Percentiles rank a stretch among this genome's conserved stretches.
Evolutionary conservation across 1,140 invertebrate genomes (phyloP).

Genomic region (Samia ricini): DNA sequence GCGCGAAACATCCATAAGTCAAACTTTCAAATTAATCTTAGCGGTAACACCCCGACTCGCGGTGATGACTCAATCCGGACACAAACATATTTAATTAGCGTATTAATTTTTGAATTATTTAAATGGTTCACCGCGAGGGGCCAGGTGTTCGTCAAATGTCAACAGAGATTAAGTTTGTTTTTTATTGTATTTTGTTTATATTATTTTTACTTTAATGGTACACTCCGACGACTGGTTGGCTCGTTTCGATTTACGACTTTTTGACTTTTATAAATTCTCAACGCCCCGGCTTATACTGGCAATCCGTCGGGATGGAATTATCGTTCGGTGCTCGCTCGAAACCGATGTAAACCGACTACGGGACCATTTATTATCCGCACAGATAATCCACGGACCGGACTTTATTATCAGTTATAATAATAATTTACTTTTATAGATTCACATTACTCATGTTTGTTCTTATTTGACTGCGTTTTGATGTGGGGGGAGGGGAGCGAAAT

Average conservation of each 20-base stretch:
- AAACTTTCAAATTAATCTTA: conserved; percentile 70
- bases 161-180: conserved; percentile 74
- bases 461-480: conserved; percentile 69
- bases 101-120: conserved; percentile 72
- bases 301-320: conserved; percentile 61
- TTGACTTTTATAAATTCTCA: conserved; percentile 72
- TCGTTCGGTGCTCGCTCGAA: conserved; percentile 54
- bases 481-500: conserved; percentile 55
- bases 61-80: conserved; percentile 67
- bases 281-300: conserved; percentile 65
- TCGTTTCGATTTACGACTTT: conserved; percentile 63
- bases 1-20: conserved; percentile 67
- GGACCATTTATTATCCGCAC: conserved; percentile 68
- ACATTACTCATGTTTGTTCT: conserved; percentile 73
- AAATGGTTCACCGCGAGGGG: conserved; percentile 40
- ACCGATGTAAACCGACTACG: conserved; percentile 59
- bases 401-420: conserved; percentile 77
- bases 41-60: conserved; percentile 49
- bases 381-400: conserved; percentile 72
- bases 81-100: conserved; percentile 71
- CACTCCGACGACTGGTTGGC: conserved; percentile 25
- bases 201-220: no score
- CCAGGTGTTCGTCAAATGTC: conserved; percentile 73
- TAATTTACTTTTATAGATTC: conserved; percentile 76
- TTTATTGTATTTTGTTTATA: conserved; percentile 43